Conservation (phyloP, 2,113 vertebrate species). For the Hypanus sabinus region DNA sequence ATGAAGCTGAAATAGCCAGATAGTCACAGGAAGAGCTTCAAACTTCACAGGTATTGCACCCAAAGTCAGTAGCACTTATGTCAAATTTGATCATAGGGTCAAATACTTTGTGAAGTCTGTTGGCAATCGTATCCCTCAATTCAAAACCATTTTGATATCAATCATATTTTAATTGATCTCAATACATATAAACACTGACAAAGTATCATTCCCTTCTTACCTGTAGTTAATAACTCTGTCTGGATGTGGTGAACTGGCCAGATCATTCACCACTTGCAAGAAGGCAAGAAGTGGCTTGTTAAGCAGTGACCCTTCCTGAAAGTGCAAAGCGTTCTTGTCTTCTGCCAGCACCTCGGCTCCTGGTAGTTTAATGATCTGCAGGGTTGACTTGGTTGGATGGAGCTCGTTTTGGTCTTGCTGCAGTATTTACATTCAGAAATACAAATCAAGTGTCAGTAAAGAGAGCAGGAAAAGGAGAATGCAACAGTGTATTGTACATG, state of each 20-base stretch:
- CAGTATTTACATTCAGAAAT: not conserved
- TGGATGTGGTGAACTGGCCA: conserved; percentile 7
- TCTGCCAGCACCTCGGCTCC: conserved; percentile 32
- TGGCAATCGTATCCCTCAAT: not conserved
- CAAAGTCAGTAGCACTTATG: no score
- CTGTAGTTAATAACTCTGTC: conserved; percentile 36
- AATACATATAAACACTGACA: not conserved
- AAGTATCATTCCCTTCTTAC: not conserved
- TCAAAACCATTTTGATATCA: not conserved
- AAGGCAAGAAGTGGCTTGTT: conserved; percentile 1
- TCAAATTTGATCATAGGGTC: not conserved
- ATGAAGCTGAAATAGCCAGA: no score
- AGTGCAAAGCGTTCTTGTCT: not conserved
- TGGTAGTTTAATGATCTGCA: conserved; percentile 34
- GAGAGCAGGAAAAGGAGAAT: not conserved
- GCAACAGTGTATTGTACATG: no score
- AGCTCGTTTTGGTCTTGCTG: conserved; percentile 20
- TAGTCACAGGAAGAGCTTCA: no score
- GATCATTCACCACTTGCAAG: not conserved
- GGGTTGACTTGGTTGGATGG: conserved; percentile 11
- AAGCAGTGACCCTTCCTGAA: not conserved
- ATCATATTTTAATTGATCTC: not conserved
- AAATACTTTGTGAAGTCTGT: not conserved
- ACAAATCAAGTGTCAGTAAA: not conserved
- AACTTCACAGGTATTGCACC: no score